These are phyloP conservation scores for Asteroscopus sphinx DNA, from an alignment of 2,888 invertebrate species.

Conservation along the genomic window DNA sequence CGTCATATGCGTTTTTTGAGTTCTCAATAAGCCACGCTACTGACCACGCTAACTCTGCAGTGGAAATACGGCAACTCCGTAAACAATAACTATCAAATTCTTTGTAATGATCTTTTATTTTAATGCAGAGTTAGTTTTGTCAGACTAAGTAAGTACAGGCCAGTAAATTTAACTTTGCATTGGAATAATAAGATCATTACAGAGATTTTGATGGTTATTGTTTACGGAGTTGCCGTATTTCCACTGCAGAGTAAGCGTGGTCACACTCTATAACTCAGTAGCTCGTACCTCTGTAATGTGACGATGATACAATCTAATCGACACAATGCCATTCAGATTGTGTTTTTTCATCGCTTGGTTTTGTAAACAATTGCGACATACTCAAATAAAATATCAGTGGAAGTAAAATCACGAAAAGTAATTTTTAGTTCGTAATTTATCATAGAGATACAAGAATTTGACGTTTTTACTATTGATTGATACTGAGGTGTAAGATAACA, in stretches of 20 bases:
- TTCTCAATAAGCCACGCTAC: not conserved
- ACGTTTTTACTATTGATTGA: conserved; percentile 36
- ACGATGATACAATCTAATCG: conserved; percentile 10
- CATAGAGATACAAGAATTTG: conserved; percentile 36
- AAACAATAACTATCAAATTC: no score
- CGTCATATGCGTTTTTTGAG: conserved; percentile 1
- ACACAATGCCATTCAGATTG: conserved; percentile 27
- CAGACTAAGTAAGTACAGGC: no score
- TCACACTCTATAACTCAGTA: no score
- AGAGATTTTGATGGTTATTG: no score
- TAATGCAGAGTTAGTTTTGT: no score
- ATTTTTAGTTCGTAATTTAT: conserved; percentile 35
- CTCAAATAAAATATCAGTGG: conserved; percentile 6
- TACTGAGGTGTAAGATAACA: conserved; percentile 27
- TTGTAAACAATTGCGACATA: conserved; percentile 3
- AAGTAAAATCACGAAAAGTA: conserved; percentile 7
- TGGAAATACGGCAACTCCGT: no score
- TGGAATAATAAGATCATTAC: no score
- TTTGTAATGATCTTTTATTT: no score
- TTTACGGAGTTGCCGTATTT: no score
- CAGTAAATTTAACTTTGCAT: no score
- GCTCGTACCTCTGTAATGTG: conserved; percentile 8
- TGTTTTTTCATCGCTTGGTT: conserved; percentile 11
- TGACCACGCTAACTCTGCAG: no score
- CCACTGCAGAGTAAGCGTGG: no score